Conservation (phyloP, 2,113 vertebrate species). For the Strigops habroptila region DNA sequence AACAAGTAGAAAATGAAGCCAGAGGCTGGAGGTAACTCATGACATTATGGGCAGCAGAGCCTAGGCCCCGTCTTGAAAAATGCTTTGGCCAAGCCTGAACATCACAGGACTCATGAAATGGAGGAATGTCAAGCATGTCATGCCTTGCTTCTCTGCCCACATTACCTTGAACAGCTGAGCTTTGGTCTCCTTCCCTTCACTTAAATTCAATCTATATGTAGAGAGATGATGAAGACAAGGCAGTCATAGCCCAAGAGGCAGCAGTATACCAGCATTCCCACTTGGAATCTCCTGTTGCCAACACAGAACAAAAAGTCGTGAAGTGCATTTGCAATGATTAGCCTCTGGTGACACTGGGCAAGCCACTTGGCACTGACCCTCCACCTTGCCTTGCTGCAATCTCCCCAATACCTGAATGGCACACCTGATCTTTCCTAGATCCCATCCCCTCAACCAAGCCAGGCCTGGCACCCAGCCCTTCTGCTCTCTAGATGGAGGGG, state of each 20-base stretch:
- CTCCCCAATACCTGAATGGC: not conserved
- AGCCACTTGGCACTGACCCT: not conserved
- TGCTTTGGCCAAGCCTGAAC: rapidly evolving
- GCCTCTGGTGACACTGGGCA: rapidly evolving
- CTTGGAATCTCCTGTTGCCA: not conserved
- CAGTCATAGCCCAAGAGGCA: not conserved
- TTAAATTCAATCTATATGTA: rapidly evolving
- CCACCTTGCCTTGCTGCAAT: not conserved
- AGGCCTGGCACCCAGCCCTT: not conserved
- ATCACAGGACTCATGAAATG: not conserved
- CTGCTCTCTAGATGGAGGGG: rapidly evolving
- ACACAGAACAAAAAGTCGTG: not conserved
- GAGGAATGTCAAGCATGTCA: not conserved
- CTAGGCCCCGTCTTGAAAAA: not conserved
- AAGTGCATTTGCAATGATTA: not conserved
- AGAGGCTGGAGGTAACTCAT: not conserved
- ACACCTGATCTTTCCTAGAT: not conserved
- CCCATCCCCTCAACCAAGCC: not conserved
- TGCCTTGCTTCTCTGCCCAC: not conserved
- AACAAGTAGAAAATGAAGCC: rapidly evolving
- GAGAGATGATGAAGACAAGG: not conserved
- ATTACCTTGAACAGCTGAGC: not conserved
- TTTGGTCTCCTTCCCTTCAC: not conserved
- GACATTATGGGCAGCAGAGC: not conserved
- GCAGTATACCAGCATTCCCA: not conserved